phyloP scores from a whole-genome alignment of 2,888 invertebrate genomes.

The Leucophenga maculata region DNA sequence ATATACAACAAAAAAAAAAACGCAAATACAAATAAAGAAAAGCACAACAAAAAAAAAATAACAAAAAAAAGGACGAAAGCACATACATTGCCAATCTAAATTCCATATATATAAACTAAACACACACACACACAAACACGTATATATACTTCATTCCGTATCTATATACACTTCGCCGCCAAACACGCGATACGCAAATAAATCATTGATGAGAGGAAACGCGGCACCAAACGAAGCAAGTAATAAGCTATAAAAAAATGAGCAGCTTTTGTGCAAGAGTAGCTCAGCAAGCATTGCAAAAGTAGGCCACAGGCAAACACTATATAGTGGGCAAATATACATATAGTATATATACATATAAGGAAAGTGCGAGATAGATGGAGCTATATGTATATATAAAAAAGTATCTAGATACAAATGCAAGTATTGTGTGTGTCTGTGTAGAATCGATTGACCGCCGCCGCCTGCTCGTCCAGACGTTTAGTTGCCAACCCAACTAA shows the following conservation, averaged over 20 bases:
- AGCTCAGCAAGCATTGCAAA: slow-evolving; percentile 32
- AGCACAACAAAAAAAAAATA: too few species aligned
- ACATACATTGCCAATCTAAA: slow-evolving; percentile 22
- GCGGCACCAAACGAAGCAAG: not conserved
- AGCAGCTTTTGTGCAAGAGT: slow-evolving; percentile 25
- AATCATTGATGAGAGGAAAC: slow-evolving; percentile 56
- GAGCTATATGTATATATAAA: not conserved
- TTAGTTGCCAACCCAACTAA: too few species aligned
- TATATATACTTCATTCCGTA: not conserved
- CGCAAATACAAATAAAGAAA: slow-evolving; percentile 5
- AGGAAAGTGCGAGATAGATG: not conserved
- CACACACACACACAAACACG: slow-evolving; percentile 23
- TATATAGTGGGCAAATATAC: not conserved
- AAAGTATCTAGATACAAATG: too few species aligned
- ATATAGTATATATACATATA: not conserved
- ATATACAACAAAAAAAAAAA: slow-evolving; percentile 1
- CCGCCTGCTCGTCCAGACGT: not conserved
- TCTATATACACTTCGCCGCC: not conserved
- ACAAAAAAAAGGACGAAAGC: slow-evolving; percentile 39
- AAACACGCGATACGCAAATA: slow-evolving; percentile 61
- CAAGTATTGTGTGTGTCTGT: not conserved
- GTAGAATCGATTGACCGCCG: too few species aligned
- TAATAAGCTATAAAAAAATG: slow-evolving; percentile 29
- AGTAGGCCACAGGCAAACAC: slow-evolving; percentile 57
- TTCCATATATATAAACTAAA: not conserved